Conservation (phyloP, 2,113 vertebrate genomes). For the Suricata suricatta region DNA sequence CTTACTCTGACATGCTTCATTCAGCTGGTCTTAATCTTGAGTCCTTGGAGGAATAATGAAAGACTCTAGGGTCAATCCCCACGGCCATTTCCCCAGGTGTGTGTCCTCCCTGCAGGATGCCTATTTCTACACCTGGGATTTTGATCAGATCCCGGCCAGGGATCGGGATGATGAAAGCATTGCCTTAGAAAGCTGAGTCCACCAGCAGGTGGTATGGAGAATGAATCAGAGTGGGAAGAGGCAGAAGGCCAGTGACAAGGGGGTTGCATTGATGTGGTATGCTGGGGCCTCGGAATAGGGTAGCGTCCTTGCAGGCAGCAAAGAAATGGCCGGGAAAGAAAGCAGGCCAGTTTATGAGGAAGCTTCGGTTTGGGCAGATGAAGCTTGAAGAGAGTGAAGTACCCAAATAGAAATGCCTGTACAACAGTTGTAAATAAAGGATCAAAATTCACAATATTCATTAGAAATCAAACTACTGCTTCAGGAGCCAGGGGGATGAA, state of each 20-base stretch:
- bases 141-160: not conserved
- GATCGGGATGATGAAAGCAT: not conserved
- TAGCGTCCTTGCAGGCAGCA: not conserved
- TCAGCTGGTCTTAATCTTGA: not conserved
- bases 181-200: not conserved
- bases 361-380: not conserved
- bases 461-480: not conserved
- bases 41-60: not conserved
- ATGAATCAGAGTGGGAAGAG: not conserved
- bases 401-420: not conserved
- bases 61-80: no score
- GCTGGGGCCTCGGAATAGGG: not conserved
- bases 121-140: constrained; percentile 10
- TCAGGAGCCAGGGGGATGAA: not conserved
- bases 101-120: not conserved
- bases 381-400: not conserved
- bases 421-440: not conserved
- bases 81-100: not conserved
- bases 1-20: not conserved
- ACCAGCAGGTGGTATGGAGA: not conserved
- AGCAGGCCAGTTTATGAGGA: not conserved
- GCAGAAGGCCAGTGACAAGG: not conserved
- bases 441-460: not conserved
- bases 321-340: not conserved
- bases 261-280: not conserved